Base-by-base conservation (phyloP, 2,888 invertebrate species). In the Flabesymbios commensalis region DNA sequence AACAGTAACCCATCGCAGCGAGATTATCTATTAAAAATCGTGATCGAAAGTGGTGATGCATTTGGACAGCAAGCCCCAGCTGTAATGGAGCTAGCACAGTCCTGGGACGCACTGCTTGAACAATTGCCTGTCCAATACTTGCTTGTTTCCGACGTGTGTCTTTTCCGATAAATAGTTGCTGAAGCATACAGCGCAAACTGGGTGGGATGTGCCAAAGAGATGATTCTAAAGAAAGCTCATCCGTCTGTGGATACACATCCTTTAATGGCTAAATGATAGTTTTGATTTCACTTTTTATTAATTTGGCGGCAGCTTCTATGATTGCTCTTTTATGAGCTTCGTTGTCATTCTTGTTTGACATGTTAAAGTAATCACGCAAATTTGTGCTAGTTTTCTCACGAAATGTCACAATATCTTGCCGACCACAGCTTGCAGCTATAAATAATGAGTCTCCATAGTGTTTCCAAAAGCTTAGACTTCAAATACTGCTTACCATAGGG, bases 261-360 rank as follows among this genome's bases (percentile, higher is more conserved):
- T 14, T 49, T 14, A 49, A 7, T 14, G 49, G 28, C 28, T 10
- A 10, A 14, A 26, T 29, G 28, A 14, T 19, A 26, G 49, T 49
- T 19, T 49, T 49, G 19, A 49, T 49, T 26, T 49, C 49, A 49
- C 49, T 49, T 19, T 28, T 49, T 10, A 49, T 49, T 29, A 49
- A 29, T 19, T 14, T 22, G 22, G 29, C 49, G 22, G 49, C 49
- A 26, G 49, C 29, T 29, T 28, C 49, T 26, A 49, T 28, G 22
- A 49, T 49, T 10, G 49, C 24, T 19, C 28, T 28, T 19, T 49
- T 7, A 26, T 10, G 17, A 14, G 24, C 29, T 49, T 49, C 49
- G 14, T 28, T 10, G 7, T 19, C 49, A 26, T 26, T 19, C 19
- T 28, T 14, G 7, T 45, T 10, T n/a, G 45, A 10, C 10, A 19